Conservation (phyloP, 2,888 invertebrate species). For the Lobophora halterata region DNA sequence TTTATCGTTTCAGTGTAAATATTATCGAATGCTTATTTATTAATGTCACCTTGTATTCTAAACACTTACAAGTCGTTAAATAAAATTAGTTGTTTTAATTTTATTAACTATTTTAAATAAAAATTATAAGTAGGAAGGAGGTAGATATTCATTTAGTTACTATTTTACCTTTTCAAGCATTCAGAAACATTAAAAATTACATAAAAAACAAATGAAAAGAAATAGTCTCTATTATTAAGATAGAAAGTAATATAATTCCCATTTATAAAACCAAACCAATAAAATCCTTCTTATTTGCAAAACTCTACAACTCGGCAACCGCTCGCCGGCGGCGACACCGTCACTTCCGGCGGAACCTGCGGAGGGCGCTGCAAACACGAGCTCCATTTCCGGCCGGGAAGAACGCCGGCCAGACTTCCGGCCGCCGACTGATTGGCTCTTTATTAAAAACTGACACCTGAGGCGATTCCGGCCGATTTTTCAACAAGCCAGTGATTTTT, state of each 20-base stretch:
- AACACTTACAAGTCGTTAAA: constrained; percentile 2
- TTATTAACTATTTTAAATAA: too few species aligned
- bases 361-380: constrained; percentile 70
- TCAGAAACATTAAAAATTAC: too few species aligned
- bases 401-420: constrained; percentile 65
- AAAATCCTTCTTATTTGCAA: constrained; percentile 4
- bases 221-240: too few species aligned
- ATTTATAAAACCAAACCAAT: background rate
- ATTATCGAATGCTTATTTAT: constrained; percentile 4
- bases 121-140: too few species aligned
- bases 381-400: constrained; percentile 76
- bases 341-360: constrained; percentile 54
- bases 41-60: background rate
- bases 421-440: constrained; percentile 73
- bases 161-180: too few species aligned
- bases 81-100: too few species aligned
- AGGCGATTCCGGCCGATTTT: constrained; percentile 49
- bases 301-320: constrained; percentile 23
- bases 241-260: too few species aligned
- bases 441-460: constrained; percentile 80
- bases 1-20: constrained; percentile 6
- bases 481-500: too few species aligned
- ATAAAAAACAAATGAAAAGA: too few species aligned
- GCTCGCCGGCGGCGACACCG: constrained; percentile 53
- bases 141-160: too few species aligned